Evolutionary conservation across 2,797 vertebrate species (phyloP), one percentile per base, ranked within the genome.

Genomic region (Pygocentrus nattereri): DNA sequence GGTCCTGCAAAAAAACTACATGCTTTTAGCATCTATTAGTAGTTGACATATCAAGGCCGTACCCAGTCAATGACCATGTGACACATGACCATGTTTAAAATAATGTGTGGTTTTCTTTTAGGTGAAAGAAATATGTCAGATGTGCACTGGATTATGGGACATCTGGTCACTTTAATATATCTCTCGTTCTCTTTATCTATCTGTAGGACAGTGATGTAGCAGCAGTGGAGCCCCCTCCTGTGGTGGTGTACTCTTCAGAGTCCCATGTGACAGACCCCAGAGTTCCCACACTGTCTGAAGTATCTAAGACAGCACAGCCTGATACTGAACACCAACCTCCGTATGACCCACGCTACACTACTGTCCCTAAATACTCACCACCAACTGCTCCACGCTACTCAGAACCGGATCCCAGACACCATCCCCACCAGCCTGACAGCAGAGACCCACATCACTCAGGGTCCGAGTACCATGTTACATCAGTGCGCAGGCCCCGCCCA

Each of bases 151-250:
- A 44, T 10, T 10, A 41, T 44, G 41, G 41, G 2, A 44, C 10
- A 44, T 44, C 8, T 44, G 41, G 41, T 12, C 12, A 12, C 38
- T 8, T 38, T 44, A 44, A 44, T 50, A 3, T 7, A 41, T 10
- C 23, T 41, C 25, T 72, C 52, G 3, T 8, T 74, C 21, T 58
- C 27, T 49, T 5, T 79, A 2, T 11, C 31, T 31, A 5, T 71
- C 72, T 85, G 50, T 82, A 98, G 97, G 94, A 92, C 80, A 96
- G 97, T 0, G 95, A 96, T 54, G 95, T 97, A 34, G 95, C 95
- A 0, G 95, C 93, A 15, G 93, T 92, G 61, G 91, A 94, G 82
- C 94, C 94, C 0, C 93, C 92, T 0, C 95, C 94, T 0, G 88
- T 92, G 0, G 52, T 96, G 8, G 93, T 91, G 19, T 95, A 95